phyloP scores from a whole-genome alignment of 2,888 invertebrate genomes.

The Morpho deidamia region DNA sequence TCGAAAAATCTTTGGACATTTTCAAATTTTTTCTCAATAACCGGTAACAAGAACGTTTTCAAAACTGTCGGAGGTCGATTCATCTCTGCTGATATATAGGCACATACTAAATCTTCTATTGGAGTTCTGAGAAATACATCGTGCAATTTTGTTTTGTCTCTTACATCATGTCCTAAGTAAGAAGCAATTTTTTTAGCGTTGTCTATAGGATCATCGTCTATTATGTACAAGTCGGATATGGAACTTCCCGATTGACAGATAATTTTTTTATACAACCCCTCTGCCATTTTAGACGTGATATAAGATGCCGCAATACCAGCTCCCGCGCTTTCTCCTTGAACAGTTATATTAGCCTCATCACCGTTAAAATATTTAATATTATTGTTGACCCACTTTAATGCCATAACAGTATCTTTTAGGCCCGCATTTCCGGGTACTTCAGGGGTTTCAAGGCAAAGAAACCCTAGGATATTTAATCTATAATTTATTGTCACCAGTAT shows the following conservation, averaged over 20 bases:
- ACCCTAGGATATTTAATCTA: conserved; percentile 55
- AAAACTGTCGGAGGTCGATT: conserved; percentile 35
- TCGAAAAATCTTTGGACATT: conserved; percentile 45
- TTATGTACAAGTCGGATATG: conserved; percentile 48
- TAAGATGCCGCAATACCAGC: conserved; percentile 41
- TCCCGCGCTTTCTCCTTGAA: conserved; percentile 64
- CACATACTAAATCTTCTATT: conserved; percentile 47
- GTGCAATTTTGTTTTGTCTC: conserved; percentile 35
- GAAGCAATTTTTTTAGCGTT: conserved; percentile 44
- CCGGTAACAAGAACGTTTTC: conserved; percentile 45
- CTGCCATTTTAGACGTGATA: conserved; percentile 48
- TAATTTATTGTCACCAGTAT: conserved; percentile 62
- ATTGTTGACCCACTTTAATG: conserved; percentile 55
- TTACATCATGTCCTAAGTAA: conserved; percentile 41
- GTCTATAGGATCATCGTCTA: conserved; percentile 44
- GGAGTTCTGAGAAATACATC: conserved; percentile 41
- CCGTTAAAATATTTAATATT: conserved; percentile 59
- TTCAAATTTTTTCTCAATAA: conserved; percentile 50
- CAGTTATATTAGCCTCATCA: conserved; percentile 48
- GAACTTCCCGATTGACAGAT: conserved; percentile 53
- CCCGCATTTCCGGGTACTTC: conserved; percentile 64
- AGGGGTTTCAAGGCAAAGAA: conserved; percentile 50
- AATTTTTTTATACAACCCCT: conserved; percentile 48
- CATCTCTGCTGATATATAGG: conserved; percentile 40
- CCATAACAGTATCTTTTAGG: conserved; percentile 54